Conservation (phyloP, 2,113 vertebrate genomes). For the Philantomba maxwellii region DNA sequence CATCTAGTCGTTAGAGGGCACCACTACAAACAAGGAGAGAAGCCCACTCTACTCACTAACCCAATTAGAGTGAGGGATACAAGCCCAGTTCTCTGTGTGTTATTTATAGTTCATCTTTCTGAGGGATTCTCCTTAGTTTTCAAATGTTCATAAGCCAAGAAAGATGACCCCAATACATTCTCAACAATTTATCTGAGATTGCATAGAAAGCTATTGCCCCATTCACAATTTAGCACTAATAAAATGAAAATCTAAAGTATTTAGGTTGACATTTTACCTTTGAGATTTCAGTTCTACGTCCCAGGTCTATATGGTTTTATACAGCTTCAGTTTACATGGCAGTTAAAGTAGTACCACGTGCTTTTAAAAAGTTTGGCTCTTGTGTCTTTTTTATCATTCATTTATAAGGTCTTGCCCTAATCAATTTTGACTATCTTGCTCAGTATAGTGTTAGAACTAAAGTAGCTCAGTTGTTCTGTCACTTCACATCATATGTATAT, state of each 20-base stretch:
- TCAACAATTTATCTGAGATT: neutral
- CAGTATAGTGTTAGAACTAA: neutral
- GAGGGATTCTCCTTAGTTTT: neutral
- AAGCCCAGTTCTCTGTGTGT: neutral
- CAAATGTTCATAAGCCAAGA: neutral
- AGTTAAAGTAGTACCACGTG: neutral
- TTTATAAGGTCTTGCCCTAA: neutral
- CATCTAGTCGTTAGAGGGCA: conserved; percentile 18
- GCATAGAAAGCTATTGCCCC: neutral
- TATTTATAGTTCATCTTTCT: neutral
- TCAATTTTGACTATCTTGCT: neutral
- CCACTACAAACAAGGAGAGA: neutral
- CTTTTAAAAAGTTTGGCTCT: neutral
- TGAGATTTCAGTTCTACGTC: neutral
- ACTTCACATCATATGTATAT: neutral
- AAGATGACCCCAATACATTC: neutral
- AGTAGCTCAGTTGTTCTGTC: neutral
- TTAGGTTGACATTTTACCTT: neutral
- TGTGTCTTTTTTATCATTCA: conserved; percentile 21
- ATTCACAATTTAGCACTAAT: neutral
- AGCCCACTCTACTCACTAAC: neutral
- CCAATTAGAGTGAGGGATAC: neutral
- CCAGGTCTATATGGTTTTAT: neutral
- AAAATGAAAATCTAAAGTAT: neutral
- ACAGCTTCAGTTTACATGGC: neutral